Evolutionary conservation across 53 echinoderm and acorn worm genomes (phyloP).

Genomic region (Glandiceps talaboti): DNA sequence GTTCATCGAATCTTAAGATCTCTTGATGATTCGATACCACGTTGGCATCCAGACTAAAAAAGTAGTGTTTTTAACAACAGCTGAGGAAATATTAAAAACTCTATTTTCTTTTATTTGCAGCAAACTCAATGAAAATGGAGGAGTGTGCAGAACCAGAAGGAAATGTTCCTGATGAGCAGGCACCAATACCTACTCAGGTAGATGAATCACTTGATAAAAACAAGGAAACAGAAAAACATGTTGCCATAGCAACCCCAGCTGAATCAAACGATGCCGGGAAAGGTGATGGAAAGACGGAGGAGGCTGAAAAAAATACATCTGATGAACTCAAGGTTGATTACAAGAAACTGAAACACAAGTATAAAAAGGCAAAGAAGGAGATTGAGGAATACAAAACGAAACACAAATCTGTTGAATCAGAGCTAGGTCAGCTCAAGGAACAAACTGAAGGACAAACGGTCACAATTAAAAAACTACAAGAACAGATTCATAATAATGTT

Average conservation of each 20-base stretch:
- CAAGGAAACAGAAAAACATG: too few species aligned
- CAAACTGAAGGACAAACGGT: slow-evolving; percentile 30
- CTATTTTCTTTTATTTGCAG: too few species aligned
- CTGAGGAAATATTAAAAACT: too few species aligned
- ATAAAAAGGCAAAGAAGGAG: not conserved
- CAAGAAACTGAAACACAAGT: not conserved
- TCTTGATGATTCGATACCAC: too few species aligned
- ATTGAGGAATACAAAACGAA: slow-evolving; percentile 24
- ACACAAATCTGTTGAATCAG: slow-evolving; percentile 20
- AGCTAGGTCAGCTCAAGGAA: slow-evolving; percentile 9
- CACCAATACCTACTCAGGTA: not conserved
- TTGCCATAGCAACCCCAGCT: not conserved
- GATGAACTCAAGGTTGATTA: not conserved
- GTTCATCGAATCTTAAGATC: too few species aligned
- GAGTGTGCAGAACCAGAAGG: not conserved
- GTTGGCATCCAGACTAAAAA: too few species aligned
- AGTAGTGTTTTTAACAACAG: too few species aligned
- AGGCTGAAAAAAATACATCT: not conserved
- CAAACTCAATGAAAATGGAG: too few species aligned
- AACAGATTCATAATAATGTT: slow-evolving; percentile 12
- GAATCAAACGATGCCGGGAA: not conserved
- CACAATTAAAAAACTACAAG: slow-evolving; percentile 32
- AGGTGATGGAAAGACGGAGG: too few species aligned
- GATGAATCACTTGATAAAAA: not conserved
- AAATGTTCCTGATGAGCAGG: not conserved